These are phyloP conservation scores for Bilobella aurantiaca DNA, from an alignment of 1,140 invertebrate species.

Conservation along the genomic window DNA sequence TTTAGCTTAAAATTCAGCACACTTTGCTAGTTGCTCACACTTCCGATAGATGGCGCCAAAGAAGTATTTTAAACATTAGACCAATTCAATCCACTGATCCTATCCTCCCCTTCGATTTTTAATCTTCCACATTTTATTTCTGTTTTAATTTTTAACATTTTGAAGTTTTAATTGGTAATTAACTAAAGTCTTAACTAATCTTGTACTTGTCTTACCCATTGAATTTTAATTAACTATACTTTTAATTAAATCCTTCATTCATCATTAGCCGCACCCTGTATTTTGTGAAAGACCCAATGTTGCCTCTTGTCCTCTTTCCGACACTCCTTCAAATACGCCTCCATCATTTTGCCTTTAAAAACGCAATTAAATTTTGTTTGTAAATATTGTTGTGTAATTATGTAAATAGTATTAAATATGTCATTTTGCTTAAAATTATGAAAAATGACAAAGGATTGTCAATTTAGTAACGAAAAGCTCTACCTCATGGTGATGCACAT, in stretches of 20 bases:
- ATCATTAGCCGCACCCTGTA: not conserved
- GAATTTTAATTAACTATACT: not conserved
- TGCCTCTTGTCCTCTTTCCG: not conserved
- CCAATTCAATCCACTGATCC: too few species aligned
- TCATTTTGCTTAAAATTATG: too few species aligned
- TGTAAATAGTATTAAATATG: too few species aligned
- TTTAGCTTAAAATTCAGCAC: too few species aligned
- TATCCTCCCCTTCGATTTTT: too few species aligned
- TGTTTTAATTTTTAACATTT: not conserved
- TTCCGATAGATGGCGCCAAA: too few species aligned
- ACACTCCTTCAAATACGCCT: not conserved
- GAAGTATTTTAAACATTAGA: too few species aligned
- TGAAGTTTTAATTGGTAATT: not conserved
- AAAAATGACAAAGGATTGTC: not conserved
- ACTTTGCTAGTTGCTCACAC: too few species aligned
- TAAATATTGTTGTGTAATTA: not conserved
- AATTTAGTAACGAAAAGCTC: not conserved
- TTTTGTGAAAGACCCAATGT: slow-evolving; percentile 4
- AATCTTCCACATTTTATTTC: too few species aligned
- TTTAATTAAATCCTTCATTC: not conserved
- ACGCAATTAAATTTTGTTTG: not conserved
- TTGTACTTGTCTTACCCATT: too few species aligned
- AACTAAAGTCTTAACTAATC: too few species aligned
- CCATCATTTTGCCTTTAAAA: not conserved
- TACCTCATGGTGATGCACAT: slow-evolving; percentile 1